Base-by-base conservation (phyloP, 1,140 invertebrate species). In the Aricia agestis region DNA sequence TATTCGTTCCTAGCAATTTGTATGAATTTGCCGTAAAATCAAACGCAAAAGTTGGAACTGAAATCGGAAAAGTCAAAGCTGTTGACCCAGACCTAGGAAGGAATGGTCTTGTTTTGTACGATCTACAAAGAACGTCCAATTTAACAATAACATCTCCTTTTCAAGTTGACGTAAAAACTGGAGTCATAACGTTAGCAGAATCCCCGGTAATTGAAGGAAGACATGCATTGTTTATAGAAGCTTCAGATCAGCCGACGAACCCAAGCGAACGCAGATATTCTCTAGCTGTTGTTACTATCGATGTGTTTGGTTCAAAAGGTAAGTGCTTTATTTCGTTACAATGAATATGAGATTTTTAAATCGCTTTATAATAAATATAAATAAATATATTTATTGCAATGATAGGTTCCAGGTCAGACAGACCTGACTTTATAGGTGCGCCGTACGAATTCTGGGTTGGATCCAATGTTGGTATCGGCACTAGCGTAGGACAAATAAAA, bases 371-470 rank as follows among this genome's bases (percentile, higher is more conserved):
- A 63, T 63, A 63, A 63, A 61, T 19, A 69, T 19, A 69, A 31
- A 15, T 41, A 11, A 25, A 25, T 69, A 31, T 68, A 72, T 70
- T 72, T 83, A 81, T 52, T 52, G 45, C 10, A 52, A 52, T 15
- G 45, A 74, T 42, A 94, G 93, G 86, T 18, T 78, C 84, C 19
- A 92, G 87, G 73, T 78, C 90, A 41, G 93, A 93, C 73, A 91
- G 92, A 45, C 97, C 97, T 0, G 94, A 96, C 74, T 98, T 99
- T 81, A 92, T 97, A 31, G 97, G 97, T 32, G 94, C 97, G 0
- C 96, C 97, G 0, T 98, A 98, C 81, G 95, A 97, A 74, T 98
- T 98, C 87, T 97, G 96, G 95, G 96, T 98, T 17, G 95, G 96
- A 1, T 95, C 95, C 67, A 97, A 96, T 82, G 96, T 96, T 0